These are phyloP conservation scores for Formica aserva DNA, from an alignment of 2,888 invertebrate species.

Conservation along the genomic window DNA sequence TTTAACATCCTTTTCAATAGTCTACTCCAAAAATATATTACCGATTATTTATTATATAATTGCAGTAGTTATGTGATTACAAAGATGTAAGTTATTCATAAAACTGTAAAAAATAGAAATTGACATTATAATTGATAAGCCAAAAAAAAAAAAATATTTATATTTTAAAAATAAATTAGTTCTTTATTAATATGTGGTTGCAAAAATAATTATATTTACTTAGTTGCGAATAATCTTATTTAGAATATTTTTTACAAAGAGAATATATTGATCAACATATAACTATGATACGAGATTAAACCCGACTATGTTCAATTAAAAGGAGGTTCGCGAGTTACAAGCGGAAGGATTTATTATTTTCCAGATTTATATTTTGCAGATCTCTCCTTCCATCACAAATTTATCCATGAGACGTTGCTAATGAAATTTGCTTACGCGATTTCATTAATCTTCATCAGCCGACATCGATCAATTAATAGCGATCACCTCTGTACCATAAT, in stretches of 20 bases:
- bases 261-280: not conserved
- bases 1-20: no score
- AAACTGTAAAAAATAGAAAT: not conserved
- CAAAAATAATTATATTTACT: not conserved
- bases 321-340: not conserved
- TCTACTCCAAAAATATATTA: slow-evolving; percentile 20
- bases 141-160: not conserved
- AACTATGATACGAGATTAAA: not conserved
- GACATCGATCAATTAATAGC: slow-evolving; percentile 64
- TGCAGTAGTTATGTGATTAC: not conserved
- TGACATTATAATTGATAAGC: not conserved
- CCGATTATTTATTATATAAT: not conserved
- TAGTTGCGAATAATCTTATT: not conserved
- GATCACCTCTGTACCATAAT: slow-evolving; percentile 60
- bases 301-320: not conserved
- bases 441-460: slow-evolving; percentile 60
- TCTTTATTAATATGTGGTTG: not conserved
- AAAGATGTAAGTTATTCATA: not conserved
- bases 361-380: slow-evolving; percentile 5
- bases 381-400: not conserved
- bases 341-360: not conserved
- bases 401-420: slow-evolving; percentile 16
- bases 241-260: not conserved
- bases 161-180: not conserved
- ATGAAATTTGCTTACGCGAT: slow-evolving; percentile 32